phyloP scores from a whole-genome alignment of 1,140 invertebrate genomes.

The Leptinotarsa lineolata region DNA sequence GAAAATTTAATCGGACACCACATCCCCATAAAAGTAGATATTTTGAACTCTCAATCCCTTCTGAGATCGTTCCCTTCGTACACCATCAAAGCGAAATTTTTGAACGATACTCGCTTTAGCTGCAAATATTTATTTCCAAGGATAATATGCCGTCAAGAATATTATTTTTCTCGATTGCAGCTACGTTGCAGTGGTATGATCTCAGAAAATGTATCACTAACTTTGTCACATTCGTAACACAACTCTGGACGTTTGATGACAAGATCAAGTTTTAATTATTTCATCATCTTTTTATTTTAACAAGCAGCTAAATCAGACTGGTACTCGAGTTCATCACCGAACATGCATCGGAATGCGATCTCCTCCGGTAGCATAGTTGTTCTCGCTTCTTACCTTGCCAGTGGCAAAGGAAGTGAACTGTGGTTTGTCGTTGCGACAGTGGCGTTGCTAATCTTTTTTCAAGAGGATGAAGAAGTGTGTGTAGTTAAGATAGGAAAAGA shows the following conservation, averaged over 20 bases:
- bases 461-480: neutral
- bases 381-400: slow-evolving; percentile 37
- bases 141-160: too few relatives aligned
- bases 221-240: neutral
- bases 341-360: slow-evolving; percentile 24
- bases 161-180: too few relatives aligned
- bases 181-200: too few relatives aligned
- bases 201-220: neutral
- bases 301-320: neutral
- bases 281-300: neutral
- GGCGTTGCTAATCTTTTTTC: neutral
- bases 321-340: slow-evolving; percentile 11
- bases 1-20: too few relatives aligned
- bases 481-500: neutral
- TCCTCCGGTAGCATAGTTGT: slow-evolving; percentile 27
- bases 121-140: too few relatives aligned
- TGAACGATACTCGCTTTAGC: too few relatives aligned
- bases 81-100: too few relatives aligned
- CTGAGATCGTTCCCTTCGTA: too few relatives aligned
- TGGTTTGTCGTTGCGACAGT: slow-evolving; percentile 14
- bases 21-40: too few relatives aligned
- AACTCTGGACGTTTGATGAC: neutral
- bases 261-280: neutral
- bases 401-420: slow-evolving; percentile 33
- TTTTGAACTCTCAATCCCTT: too few relatives aligned